Conservation (phyloP, 2,113 vertebrate species). For the Ramphastos sulfuratus region DNA sequence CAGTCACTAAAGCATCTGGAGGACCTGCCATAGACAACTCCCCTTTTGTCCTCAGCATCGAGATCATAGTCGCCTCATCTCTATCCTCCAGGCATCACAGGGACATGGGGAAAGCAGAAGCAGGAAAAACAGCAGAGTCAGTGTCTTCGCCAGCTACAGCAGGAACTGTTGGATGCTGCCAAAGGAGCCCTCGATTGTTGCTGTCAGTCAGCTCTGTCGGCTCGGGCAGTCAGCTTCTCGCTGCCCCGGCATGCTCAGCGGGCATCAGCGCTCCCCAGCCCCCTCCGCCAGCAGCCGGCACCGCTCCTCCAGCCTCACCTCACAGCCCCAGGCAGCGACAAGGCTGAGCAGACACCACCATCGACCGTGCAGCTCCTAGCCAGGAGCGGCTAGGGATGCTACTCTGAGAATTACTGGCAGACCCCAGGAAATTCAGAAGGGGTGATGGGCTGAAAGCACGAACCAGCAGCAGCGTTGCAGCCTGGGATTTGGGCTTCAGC, state of each 20-base stretch:
- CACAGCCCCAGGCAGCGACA: fast-evolving
- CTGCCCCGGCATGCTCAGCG: not conserved
- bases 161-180: not conserved
- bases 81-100: not conserved
- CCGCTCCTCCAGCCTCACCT: not conserved
- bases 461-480: not conserved
- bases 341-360: fast-evolving
- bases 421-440: not conserved
- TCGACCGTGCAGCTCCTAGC: fast-evolving
- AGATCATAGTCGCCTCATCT: conserved; percentile 26
- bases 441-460: not conserved
- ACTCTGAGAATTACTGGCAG: not conserved
- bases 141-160: not conserved
- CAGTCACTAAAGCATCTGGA: not conserved
- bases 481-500: not conserved
- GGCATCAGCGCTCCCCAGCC: not conserved
- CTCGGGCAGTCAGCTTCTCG: not conserved
- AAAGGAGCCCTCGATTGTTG: conserved; percentile 6
- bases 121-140: conserved; percentile 41
- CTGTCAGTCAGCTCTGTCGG: conserved; percentile 41
- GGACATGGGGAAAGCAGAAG: not conserved
- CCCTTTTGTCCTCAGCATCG: not conserved
- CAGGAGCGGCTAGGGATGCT: fast-evolving
- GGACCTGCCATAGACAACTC: not conserved
- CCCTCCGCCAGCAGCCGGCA: not conserved